These are phyloP conservation scores for Erethizon dorsatum DNA, from an alignment of 2,797 vertebrate species.

Conservation along the genomic window DNA sequence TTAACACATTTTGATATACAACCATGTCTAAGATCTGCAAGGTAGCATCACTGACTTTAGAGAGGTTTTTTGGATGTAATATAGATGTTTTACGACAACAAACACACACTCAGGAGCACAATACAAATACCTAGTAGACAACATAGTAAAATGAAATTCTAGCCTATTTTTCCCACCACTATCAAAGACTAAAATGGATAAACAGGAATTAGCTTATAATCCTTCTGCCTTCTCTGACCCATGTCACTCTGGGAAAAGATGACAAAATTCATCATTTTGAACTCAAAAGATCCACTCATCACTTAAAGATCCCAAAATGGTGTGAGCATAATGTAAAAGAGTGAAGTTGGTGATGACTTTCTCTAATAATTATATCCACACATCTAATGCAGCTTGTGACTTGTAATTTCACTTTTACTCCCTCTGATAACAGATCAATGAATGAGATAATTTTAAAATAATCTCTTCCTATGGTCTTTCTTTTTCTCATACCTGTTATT, in stretches of 20 bases:
- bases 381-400: slow-evolving; percentile 52
- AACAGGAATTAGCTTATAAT: background rate
- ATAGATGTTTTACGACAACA: too few relatives aligned
- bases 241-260: background rate
- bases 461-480: slow-evolving; percentile 3
- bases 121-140: background rate
- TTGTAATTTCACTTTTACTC: slow-evolving; percentile 60
- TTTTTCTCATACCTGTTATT: slow-evolving; percentile 1
- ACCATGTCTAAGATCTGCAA: too few relatives aligned
- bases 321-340: slow-evolving; percentile 82
- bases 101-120: background rate
- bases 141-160: background rate
- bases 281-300: slow-evolving; percentile 80
- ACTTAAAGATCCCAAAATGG: slow-evolving; percentile 77
- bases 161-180: background rate
- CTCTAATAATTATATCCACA: slow-evolving; percentile 70
- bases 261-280: slow-evolving; percentile 55
- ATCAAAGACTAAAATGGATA: background rate
- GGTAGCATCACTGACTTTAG: too few relatives aligned
- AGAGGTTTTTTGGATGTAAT: too few relatives aligned
- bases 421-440: background rate
- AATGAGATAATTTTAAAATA: slow-evolving; percentile 47
- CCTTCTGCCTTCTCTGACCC: background rate
- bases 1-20: too few relatives aligned
- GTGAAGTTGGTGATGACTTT: slow-evolving; percentile 79